Percentiles rank a stretch among this genome's conserved stretches.
These are phyloP conservation scores for Torymus aiolomorphi DNA, from an alignment of 2,888 invertebrate species.

Conservation along the genomic window DNA sequence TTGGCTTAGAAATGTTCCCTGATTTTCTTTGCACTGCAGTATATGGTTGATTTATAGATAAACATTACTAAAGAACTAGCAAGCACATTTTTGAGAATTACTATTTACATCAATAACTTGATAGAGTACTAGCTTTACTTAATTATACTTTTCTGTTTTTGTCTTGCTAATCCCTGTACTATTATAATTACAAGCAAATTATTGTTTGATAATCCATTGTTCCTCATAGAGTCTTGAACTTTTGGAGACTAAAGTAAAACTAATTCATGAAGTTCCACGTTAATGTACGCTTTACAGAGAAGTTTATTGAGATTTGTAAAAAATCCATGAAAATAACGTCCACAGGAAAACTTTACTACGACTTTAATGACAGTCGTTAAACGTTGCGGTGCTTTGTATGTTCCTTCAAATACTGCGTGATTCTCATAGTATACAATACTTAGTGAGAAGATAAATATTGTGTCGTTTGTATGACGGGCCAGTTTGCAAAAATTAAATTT, in stretches of 20 bases:
- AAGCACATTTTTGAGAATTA: too few relatives aligned
- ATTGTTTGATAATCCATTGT: background rate
- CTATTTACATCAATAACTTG: too few relatives aligned
- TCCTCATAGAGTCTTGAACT: background rate
- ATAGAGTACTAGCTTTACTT: too few relatives aligned
- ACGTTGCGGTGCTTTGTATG: background rate
- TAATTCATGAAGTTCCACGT: background rate
- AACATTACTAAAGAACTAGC: too few relatives aligned
- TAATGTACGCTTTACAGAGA: background rate
- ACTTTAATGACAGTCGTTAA: constrained; percentile 5
- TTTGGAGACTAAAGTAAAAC: background rate
- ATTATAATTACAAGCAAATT: background rate
- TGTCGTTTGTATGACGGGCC: background rate
- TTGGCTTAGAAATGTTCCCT: too few relatives aligned
- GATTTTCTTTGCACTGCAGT: too few relatives aligned
- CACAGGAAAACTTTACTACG: constrained; percentile 19
- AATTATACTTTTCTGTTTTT: too few relatives aligned
- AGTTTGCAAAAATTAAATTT: background rate
- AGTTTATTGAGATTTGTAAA: background rate
- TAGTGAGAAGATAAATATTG: background rate
- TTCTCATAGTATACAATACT: background rate
- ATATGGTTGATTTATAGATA: too few relatives aligned
- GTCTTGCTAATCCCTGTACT: too few relatives aligned
- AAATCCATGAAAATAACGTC: constrained; percentile 6
- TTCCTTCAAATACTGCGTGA: constrained; percentile 16